Percentiles rank a stretch among this genome's conserved stretches.
Evolutionary conservation across 2,888 invertebrate species (phyloP).

Genomic region (Germaria angustata): DNA sequence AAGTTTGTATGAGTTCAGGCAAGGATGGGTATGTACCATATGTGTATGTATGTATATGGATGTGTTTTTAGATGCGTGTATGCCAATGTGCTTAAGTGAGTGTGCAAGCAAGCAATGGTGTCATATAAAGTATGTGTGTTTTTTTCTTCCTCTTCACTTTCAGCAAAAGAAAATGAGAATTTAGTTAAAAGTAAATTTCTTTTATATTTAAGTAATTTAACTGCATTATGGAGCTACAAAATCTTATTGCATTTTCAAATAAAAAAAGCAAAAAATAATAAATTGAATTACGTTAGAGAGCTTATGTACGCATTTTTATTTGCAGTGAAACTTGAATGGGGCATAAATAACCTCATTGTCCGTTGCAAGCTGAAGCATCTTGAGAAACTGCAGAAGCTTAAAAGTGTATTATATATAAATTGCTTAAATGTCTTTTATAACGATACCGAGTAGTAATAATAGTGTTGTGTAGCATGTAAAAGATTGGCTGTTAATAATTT

Average conservation of each 20-base stretch:
- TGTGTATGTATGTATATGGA: neutral
- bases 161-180: neutral
- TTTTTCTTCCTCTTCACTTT: neutral
- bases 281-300: constrained; percentile 30
- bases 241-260: constrained; percentile 18
- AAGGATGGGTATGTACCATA: neutral
- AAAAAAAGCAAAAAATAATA: neutral
- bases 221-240: constrained; percentile 36
- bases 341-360: neutral
- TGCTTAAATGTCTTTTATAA: neutral
- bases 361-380: neutral
- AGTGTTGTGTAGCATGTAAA: too few species aligned
- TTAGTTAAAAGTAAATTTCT: constrained; percentile 34
- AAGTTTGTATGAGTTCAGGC: neutral
- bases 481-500: too few species aligned
- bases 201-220: constrained; percentile 42
- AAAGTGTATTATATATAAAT: neutral
- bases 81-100: constrained; percentile 5
- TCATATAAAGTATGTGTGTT: constrained; percentile 24
- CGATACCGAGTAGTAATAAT: too few species aligned
- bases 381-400: neutral
- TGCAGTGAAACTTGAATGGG: neutral
- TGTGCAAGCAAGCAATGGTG: constrained; percentile 36
- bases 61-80: neutral
- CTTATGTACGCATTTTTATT: neutral